Percentiles rank a stretch among this genome's conserved stretches.
These are phyloP conservation scores for Amphiprion clarkii DNA, from an alignment of 2,797 vertebrate species.

Conservation along the genomic window DNA sequence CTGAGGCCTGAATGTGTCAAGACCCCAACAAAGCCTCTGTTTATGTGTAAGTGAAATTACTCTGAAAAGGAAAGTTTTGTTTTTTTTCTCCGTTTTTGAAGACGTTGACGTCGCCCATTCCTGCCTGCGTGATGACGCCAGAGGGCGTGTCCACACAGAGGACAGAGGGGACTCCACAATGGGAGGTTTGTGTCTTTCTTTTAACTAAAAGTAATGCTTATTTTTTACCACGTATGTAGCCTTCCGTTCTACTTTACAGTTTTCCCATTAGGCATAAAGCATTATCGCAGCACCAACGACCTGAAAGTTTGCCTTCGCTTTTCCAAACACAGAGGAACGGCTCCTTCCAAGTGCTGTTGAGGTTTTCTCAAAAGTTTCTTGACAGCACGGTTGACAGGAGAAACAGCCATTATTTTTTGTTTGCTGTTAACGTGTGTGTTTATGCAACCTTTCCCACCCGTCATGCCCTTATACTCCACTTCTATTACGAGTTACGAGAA, in stretches of 20 bases:
- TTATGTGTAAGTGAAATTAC: too few species aligned
- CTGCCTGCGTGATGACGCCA: constrained; percentile 48
- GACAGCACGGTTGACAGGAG: constrained; percentile 4
- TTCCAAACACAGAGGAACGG: constrained; percentile 13
- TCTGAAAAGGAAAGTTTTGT: too few species aligned
- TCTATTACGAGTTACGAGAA: not conserved
- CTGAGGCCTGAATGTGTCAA: too few species aligned
- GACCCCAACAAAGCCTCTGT: too few species aligned
- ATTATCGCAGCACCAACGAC: not conserved
- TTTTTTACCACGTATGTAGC: not conserved
- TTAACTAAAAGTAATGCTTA: not conserved
- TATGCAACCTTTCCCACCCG: not conserved
- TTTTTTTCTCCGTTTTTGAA: too few species aligned
- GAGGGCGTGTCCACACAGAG: constrained; percentile 78
- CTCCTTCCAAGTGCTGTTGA: constrained; percentile 8
- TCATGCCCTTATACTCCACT: not conserved
- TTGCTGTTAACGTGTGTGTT: not conserved
- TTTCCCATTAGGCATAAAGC: rapidly evolving
- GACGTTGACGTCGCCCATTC: constrained; percentile 20
- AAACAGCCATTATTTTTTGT: not conserved
- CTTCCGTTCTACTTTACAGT: not conserved
- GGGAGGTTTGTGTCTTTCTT: constrained; percentile 84
- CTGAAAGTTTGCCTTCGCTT: constrained; percentile 2
- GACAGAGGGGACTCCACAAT: constrained; percentile 80
- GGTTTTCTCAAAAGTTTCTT: constrained; percentile 61